phyloP scores from a whole-genome alignment of 2,888 invertebrate genomes.

The Apodemia duryi region DNA sequence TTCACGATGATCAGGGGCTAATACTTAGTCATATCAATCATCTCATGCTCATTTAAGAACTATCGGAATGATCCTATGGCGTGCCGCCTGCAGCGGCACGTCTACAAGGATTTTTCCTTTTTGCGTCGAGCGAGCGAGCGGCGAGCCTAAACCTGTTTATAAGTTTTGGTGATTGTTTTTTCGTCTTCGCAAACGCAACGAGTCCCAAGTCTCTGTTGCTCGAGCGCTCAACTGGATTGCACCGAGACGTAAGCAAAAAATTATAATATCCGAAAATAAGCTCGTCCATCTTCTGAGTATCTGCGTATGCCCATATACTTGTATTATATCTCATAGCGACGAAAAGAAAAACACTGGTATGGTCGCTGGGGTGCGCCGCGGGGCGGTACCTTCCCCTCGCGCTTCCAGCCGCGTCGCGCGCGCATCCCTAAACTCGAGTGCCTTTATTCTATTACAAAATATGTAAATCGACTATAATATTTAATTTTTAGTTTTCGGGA shows the following conservation, averaged over 20 bases:
- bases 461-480: slow-evolving; percentile 71
- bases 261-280: slow-evolving; percentile 45
- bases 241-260: slow-evolving; percentile 55
- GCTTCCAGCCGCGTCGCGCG: slow-evolving; percentile 55
- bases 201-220: slow-evolving; percentile 46
- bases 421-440: slow-evolving; percentile 52
- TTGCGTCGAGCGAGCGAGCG: slow-evolving; percentile 64
- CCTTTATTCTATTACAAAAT: slow-evolving; percentile 66
- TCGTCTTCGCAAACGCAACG: slow-evolving; percentile 51
- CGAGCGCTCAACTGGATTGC: slow-evolving; percentile 45
- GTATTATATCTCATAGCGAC: slow-evolving; percentile 35
- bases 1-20: slow-evolving; percentile 37
- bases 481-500: slow-evolving; percentile 77
- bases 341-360: slow-evolving; percentile 19
- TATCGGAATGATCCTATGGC: slow-evolving; percentile 42
- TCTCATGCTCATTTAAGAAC: slow-evolving; percentile 52
- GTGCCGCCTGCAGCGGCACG: slow-evolving; percentile 46
- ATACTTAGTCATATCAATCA: slow-evolving; percentile 49
- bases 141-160: slow-evolving; percentile 64
- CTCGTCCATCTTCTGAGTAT: slow-evolving; percentile 60
- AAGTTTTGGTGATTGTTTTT: slow-evolving; percentile 70
- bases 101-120: slow-evolving; percentile 61
- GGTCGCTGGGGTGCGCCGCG: slow-evolving; percentile 40
- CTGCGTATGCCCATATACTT: slow-evolving; percentile 48
- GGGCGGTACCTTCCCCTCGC: slow-evolving; percentile 44